phyloP scores from a whole-genome alignment of 2,888 invertebrate genomes.

The Hirtodrosophila trivittata region DNA sequence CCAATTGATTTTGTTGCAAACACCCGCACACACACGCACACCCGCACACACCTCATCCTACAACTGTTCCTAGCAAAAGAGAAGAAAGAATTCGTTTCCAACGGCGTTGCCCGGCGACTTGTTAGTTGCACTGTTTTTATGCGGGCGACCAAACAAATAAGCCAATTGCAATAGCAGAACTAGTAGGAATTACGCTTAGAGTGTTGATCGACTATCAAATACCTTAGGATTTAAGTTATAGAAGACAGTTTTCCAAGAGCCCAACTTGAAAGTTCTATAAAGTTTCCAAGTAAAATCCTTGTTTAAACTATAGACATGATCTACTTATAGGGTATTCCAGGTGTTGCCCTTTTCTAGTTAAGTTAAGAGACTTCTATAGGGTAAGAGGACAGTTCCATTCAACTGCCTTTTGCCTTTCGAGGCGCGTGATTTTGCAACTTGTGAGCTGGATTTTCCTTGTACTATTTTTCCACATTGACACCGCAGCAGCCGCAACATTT shows the following conservation, averaged over 20 bases:
- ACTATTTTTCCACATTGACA: slow-evolving; percentile 56
- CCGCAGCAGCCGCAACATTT: slow-evolving; percentile 57
- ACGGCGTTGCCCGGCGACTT: slow-evolving; percentile 51
- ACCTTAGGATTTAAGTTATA: slow-evolving; percentile 11
- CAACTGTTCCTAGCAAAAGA: slow-evolving; percentile 28
- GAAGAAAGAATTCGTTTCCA: slow-evolving; percentile 54
- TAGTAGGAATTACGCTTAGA: slow-evolving; percentile 1
- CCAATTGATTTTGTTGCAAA: slow-evolving; percentile 69
- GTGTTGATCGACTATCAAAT: slow-evolving; percentile 7
- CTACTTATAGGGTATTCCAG: slow-evolving; percentile 5
- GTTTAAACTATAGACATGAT: too few species aligned
- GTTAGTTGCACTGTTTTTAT: slow-evolving; percentile 58
- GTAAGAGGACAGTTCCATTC: slow-evolving; percentile 54
- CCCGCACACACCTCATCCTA: background rate
- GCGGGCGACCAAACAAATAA: slow-evolving; percentile 52
- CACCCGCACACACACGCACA: background rate
- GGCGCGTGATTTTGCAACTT: slow-evolving; percentile 78
- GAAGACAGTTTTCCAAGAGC: too few species aligned
- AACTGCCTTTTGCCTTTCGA: slow-evolving; percentile 65
- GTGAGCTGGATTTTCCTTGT: slow-evolving; percentile 65
- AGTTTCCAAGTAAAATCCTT: too few species aligned
- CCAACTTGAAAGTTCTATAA: too few species aligned
- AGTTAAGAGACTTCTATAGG: background rate
- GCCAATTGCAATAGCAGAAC: slow-evolving; percentile 48
- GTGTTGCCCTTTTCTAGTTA: too few species aligned